A percentile compares a stretch with the other conserved stretches of the same genome.
These are phyloP conservation scores for Chironomus striatipennis DNA, from an alignment of 1,140 invertebrate genomes.

Conservation along the genomic window DNA sequence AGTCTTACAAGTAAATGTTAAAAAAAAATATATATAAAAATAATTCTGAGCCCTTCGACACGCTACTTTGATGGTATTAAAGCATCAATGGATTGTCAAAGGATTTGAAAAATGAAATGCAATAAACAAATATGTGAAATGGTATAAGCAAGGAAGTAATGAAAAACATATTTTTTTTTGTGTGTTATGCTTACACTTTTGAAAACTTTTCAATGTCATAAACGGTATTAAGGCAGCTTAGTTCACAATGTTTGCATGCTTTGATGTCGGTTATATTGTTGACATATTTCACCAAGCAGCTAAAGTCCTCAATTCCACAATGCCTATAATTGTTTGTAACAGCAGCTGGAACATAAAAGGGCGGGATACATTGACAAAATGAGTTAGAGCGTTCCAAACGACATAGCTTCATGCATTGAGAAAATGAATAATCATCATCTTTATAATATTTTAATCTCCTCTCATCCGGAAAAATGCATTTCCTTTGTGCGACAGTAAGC, in stretches of 20 bases:
- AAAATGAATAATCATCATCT: conserved; percentile 51
- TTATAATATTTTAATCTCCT: conserved; percentile 45
- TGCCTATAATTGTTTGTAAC: conserved; percentile 43
- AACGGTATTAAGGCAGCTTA: conserved; percentile 60
- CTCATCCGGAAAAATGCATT: conserved; percentile 58
- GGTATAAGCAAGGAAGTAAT: neutral
- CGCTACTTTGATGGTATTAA: neutral
- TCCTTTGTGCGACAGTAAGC: conserved; percentile 52
- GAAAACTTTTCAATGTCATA: conserved; percentile 63
- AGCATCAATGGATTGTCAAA: neutral
- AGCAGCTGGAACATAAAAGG: conserved; percentile 51
- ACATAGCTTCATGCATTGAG: conserved; percentile 58
- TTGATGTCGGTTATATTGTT: conserved; percentile 49
- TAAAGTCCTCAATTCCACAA: conserved; percentile 47
- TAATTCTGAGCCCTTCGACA: neutral
- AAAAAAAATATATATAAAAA: neutral
- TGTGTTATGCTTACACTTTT: conserved; percentile 42
- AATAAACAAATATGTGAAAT: neutral
- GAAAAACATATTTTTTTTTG: neutral
- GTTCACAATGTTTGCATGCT: conserved; percentile 51
- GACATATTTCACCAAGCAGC: conserved; percentile 44
- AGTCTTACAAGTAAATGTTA: neutral
- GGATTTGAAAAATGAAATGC: conserved; percentile 1
- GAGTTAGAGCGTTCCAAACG: conserved; percentile 50
- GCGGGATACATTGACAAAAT: conserved; percentile 55